Percentiles rank a stretch among this genome's conserved stretches.
These are phyloP conservation scores for Tuta absoluta DNA, from an alignment of 2,888 invertebrate species.

Conservation along the genomic window DNA sequence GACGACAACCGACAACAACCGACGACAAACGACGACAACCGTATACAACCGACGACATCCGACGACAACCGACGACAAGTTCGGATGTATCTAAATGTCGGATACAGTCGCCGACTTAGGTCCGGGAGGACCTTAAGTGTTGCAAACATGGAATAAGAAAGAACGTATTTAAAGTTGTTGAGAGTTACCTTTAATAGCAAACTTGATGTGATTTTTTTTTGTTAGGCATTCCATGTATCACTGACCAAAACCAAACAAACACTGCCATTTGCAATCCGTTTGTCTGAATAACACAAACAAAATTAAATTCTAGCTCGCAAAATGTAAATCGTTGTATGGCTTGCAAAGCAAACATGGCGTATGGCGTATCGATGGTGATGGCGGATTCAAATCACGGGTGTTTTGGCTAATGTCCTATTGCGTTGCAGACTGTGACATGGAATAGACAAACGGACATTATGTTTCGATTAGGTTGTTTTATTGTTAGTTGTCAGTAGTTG, in stretches of 20 bases:
- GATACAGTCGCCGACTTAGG: too few species aligned
- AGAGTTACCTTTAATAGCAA: too few species aligned
- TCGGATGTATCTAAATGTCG: too few species aligned
- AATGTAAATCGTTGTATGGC: slow-evolving; percentile 21
- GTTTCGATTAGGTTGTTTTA: slow-evolving; percentile 58
- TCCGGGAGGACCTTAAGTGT: too few species aligned
- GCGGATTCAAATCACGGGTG: slow-evolving; percentile 46
- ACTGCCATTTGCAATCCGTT: slow-evolving; percentile 1
- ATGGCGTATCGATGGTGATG: slow-evolving; percentile 22
- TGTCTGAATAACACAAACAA: slow-evolving; percentile 5
- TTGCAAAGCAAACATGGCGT: slow-evolving; percentile 11
- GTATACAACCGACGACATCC: too few species aligned
- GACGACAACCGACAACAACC: too few species aligned
- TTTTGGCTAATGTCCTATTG: slow-evolving; percentile 58
- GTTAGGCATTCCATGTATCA: neutral
- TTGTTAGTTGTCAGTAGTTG: too few species aligned
- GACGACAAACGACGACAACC: too few species aligned
- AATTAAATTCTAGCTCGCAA: slow-evolving; percentile 14
- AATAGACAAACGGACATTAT: neutral
- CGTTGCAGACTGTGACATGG: slow-evolving; percentile 41
- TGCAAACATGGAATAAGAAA: too few species aligned
- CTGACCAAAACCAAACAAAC: neutral
- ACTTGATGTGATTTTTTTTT: too few species aligned
- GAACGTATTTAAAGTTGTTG: too few species aligned
- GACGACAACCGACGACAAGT: too few species aligned